Base-by-base conservation (phyloP, 2,888 invertebrate genomes). In the Ctenicera cuprea region DNA sequence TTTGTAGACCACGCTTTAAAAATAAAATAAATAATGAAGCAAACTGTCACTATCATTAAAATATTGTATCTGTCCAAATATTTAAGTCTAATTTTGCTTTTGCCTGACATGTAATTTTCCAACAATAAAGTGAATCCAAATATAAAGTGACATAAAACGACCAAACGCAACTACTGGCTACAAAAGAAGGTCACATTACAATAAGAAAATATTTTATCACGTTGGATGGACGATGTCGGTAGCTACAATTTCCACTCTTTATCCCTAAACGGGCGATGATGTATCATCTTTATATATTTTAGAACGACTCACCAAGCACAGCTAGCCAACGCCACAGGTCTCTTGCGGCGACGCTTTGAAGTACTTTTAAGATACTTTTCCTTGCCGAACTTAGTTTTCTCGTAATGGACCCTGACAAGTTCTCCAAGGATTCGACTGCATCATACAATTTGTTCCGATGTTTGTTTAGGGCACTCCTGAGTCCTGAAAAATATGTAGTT, bases 271-370 rank as follows among this genome's bases (percentile, higher is more conserved):
- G 45, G 16, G 18, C 16, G 18, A 33, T 33, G 9, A 45, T 45
- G 45, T 18, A 18, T 45, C 45, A 45, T 18, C 18, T 45, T 43
- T n/a, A n/a, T 45, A 33, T 33, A 33, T 33, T 33, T 33, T 33
- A 33, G 4, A 33, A 33, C 7, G 33, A 80, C 88, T 85, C 86
- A 93, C 93, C 90, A 77, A 92, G 83, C 83, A 92, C 90, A 48
- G 89, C 81, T 54, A 89, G 86, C 93, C 93, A 93, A 78, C 93
- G 88, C 88, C 89, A 90, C 79, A 90, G 87, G 81, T 93, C 93
- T 81, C 91, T 89, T 68, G 86, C 86, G 77, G 89, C 89, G 54
- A 91, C 79, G 82, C 88, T 86, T 80, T 89, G 86, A 78, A 89
- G 82, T 75, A 89, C 84, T 37, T 86, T 74, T 76, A 88, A 87